Evolutionary conservation across 2,797 vertebrate species (phyloP).

Genomic region (Euphonia xanthogaster): DNA sequence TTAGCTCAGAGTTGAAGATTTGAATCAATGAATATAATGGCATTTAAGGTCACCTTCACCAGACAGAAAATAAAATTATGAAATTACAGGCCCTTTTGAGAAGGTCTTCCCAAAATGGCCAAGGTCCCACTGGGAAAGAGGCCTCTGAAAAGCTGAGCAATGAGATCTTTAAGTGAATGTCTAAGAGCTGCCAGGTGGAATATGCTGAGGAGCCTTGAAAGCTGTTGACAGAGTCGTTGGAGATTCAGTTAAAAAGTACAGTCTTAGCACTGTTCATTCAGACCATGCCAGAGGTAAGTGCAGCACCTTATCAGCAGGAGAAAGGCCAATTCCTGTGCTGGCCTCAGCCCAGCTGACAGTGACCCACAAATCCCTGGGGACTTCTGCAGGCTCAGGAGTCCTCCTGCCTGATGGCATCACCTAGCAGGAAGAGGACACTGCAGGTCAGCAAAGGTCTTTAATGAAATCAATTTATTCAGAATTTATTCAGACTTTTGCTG

Average conservation of each 20-base stretch:
- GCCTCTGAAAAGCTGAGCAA: background rate
- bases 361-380: background rate
- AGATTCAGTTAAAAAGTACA: background rate
- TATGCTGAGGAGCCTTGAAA: background rate
- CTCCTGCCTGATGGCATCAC: background rate
- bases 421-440: background rate
- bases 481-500: background rate
- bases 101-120: background rate
- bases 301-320: background rate
- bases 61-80: background rate
- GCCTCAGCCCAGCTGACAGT: rapidly evolving
- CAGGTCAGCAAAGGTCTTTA: background rate
- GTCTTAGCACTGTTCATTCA: background rate
- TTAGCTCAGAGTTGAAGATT: background rate
- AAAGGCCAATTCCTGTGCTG: background rate
- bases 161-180: background rate
- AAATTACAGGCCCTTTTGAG: background rate
- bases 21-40: background rate
- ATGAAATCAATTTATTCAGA: background rate
- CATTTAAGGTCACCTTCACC: background rate
- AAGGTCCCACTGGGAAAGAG: background rate
- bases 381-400: background rate
- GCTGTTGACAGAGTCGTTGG: background rate
- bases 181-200: background rate
- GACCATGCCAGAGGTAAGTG: background rate